These are phyloP conservation scores for Dorcus hopei DNA, from an alignment of 2,888 invertebrate genomes.

Conservation along the genomic window DNA sequence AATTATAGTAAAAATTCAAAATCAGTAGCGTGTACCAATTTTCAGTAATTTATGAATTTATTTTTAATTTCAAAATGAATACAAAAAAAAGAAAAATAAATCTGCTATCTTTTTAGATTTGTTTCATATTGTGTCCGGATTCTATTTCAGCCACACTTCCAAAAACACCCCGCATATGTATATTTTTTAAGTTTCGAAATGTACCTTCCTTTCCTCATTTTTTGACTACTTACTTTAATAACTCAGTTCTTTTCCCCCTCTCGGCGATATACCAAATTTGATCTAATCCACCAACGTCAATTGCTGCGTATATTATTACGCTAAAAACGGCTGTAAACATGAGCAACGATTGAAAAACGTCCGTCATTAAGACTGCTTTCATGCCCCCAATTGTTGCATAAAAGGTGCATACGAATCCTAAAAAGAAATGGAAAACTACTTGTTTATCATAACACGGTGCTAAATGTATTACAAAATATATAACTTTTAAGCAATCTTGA, in stretches of 20 bases:
- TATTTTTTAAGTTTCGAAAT: background rate
- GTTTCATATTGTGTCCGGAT: no score
- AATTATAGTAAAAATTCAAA: no score
- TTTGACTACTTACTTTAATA: conserved; percentile 57
- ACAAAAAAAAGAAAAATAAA: no score
- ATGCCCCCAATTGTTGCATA: conserved; percentile 87
- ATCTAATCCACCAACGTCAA: conserved; percentile 66
- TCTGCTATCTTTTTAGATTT: no score
- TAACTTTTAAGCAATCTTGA: no score
- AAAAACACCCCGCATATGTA: no score
- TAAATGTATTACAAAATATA: no score
- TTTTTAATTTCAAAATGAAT: no score
- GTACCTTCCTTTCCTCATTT: background rate
- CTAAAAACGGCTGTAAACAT: conserved; percentile 83
- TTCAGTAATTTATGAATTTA: no score
- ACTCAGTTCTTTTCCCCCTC: conserved; percentile 68
- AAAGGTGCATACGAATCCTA: conserved; percentile 74
- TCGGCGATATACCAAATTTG: conserved; percentile 70
- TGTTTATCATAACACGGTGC: no score
- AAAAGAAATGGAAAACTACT: conserved; percentile 21
- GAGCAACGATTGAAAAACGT: conserved; percentile 77
- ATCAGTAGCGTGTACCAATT: no score
- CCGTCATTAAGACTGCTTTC: conserved; percentile 87
- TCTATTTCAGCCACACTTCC: no score
- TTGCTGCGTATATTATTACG: conserved; percentile 70